phyloP scores from a whole-genome alignment of 2,797 vertebrate genomes.

The Peromyscus attwateri region DNA sequence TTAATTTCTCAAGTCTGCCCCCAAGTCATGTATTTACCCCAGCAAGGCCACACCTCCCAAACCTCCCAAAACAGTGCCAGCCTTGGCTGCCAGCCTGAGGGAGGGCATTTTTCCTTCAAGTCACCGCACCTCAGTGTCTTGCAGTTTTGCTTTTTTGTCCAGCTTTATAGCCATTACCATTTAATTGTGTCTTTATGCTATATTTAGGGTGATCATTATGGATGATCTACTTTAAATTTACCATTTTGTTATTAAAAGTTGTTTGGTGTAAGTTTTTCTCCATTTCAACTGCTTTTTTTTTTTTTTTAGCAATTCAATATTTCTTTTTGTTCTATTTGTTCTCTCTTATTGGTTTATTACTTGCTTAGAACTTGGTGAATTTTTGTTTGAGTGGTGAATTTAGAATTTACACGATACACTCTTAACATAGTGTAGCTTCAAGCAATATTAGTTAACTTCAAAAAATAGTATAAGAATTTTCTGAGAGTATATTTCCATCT shows the following conservation, averaged over 20 bases:
- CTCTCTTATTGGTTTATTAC: not conserved
- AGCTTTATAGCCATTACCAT: not conserved
- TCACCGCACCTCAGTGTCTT: not conserved
- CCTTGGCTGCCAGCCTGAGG: not conserved
- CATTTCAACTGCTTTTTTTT: not conserved
- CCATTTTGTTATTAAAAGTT: not conserved
- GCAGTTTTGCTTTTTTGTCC: not conserved
- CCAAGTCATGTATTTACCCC: not conserved
- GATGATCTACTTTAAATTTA: not conserved
- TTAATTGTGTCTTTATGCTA: not conserved
- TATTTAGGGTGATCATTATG: not conserved
- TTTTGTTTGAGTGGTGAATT: not conserved
- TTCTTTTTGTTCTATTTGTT: not conserved
- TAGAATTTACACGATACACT: not conserved
- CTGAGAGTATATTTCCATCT: not conserved
- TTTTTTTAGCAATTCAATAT: not conserved
- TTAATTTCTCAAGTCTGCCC: not conserved
- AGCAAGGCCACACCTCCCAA: not conserved
- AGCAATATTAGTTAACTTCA: not conserved
- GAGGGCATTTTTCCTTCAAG: not conserved
- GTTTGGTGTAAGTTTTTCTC: not conserved
- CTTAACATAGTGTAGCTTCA: not conserved
- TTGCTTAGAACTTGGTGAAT: not conserved
- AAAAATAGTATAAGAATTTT: not conserved
- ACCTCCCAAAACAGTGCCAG: not conserved